These are phyloP conservation scores for Eucera pruinosa DNA, from an alignment of 2,888 invertebrate species.

Conservation along the genomic window DNA sequence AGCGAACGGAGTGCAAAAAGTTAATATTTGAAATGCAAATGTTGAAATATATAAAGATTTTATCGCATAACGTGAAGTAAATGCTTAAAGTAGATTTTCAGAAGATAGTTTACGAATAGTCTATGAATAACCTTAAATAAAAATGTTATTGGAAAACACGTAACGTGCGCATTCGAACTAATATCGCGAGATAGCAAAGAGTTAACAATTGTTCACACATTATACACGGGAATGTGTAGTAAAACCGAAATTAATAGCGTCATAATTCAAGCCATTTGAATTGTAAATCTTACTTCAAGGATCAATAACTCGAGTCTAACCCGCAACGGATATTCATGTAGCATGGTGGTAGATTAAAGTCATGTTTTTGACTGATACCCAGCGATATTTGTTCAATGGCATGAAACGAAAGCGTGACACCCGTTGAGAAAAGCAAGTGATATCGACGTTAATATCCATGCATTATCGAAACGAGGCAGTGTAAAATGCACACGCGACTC, in stretches of 20 bases:
- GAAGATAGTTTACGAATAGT: too few relatives aligned
- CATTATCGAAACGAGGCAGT: conserved; percentile 8
- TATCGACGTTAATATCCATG: not conserved
- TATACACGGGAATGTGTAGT: not conserved
- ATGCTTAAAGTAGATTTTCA: too few relatives aligned
- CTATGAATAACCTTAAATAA: too few relatives aligned
- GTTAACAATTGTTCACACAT: not conserved
- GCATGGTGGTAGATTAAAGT: conserved; percentile 10
- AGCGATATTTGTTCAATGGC: conserved; percentile 16
- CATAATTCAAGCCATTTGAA: conserved; percentile 16
- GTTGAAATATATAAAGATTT: too few relatives aligned
- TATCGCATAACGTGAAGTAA: too few relatives aligned
- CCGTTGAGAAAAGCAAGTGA: conserved; percentile 17
- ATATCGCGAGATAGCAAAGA: not conserved
- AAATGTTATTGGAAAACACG: not conserved
- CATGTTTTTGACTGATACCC: conserved; percentile 5
- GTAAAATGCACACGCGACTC: not conserved
- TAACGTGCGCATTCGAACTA: not conserved
- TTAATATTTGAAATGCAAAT: too few relatives aligned
- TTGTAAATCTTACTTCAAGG: not conserved
- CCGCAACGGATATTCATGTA: conserved; percentile 14
- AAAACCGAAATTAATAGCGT: conserved; percentile 22
- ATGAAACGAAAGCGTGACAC: conserved; percentile 22
- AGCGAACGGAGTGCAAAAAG: too few relatives aligned
- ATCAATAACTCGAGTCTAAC: conserved; percentile 22